Evolutionary conservation across 2,888 invertebrate genomes (phyloP).

Genomic region (Meganola albula): DNA sequence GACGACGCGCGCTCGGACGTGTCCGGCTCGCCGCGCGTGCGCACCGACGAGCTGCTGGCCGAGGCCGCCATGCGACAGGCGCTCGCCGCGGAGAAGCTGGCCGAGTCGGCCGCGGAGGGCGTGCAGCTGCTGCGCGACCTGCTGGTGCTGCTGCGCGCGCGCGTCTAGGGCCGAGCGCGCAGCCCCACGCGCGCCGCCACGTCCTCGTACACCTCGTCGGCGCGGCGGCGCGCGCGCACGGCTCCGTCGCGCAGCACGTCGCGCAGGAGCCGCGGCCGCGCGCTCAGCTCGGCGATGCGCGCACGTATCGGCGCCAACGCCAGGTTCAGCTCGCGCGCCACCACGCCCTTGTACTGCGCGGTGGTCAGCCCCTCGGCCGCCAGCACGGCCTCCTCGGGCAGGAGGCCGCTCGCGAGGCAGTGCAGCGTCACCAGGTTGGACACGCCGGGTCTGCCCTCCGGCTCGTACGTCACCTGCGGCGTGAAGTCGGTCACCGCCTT

Average conservation of each 20-base stretch:
- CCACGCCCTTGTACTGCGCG: constrained; percentile 77
- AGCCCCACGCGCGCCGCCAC: constrained; percentile 68
- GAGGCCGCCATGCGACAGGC: constrained; percentile 70
- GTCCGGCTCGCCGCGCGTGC: constrained; percentile 34
- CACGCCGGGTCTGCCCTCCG: constrained; percentile 88
- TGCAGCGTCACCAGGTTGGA: constrained; percentile 93
- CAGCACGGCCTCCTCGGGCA: constrained; percentile 82
- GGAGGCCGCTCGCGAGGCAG: constrained; percentile 82
- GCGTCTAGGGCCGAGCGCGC: constrained; percentile 10
- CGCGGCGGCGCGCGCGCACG: constrained; percentile 79
- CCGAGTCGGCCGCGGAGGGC: constrained; percentile 53
- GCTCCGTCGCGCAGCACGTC: constrained; percentile 66
- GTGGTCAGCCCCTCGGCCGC: constrained; percentile 83
- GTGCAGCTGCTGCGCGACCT: constrained; percentile 52
- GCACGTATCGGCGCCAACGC: constrained; percentile 38
- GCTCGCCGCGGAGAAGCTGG: constrained; percentile 66
- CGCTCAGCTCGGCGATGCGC: constrained; percentile 56
- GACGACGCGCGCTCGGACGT: constrained; percentile 61
- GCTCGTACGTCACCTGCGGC: constrained; percentile 85
- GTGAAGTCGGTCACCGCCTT: constrained; percentile 95
- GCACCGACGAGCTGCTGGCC: constrained; percentile 63
- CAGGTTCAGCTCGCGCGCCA: constrained; percentile 36
- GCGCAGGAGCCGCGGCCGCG: constrained; percentile 73
- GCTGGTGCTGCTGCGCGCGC: constrained; percentile 71
- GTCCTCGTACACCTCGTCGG: constrained; percentile 80